Percentiles rank a stretch among this genome's conserved stretches.
Evolutionary conservation across 64 coral and sea anemone species (phyloP).

Genomic region (Trachythela sp.): DNA sequence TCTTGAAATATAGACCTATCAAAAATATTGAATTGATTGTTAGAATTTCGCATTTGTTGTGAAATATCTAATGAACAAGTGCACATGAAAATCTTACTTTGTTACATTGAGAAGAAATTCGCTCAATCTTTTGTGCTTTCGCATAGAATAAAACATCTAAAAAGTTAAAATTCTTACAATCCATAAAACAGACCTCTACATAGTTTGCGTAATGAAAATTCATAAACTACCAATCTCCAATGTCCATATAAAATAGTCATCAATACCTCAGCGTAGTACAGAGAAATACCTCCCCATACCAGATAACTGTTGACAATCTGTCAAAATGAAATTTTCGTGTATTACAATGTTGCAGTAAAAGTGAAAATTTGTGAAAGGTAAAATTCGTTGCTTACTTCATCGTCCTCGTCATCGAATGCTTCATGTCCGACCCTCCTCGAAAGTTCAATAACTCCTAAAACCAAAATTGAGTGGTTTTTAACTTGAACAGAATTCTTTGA

Average conservation of each 20-base stretch:
- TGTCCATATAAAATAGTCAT: neutral
- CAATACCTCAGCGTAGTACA: conserved; percentile 97
- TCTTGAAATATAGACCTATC: conserved; percentile 98
- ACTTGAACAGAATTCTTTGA: no score
- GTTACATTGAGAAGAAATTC: conserved; percentile 98
- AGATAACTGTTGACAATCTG: conserved; percentile 97
- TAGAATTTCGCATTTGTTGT: neutral
- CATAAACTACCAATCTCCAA: no score
- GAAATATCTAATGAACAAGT: neutral
- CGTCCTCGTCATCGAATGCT: conserved; percentile 96
- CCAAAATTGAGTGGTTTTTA: neutral
- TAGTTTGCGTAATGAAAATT: no score
- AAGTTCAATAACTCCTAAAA: conserved; percentile 90
- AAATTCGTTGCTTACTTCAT: conserved; percentile 47
- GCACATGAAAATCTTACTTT: conserved; percentile 39
- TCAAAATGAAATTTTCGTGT: neutral
- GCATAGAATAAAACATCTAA: conserved; percentile 96
- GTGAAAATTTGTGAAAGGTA: neutral
- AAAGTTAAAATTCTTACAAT: neutral
- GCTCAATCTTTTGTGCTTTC: conserved; percentile 81
- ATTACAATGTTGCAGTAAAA: no score
- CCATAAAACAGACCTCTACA: no score
- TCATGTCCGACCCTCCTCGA: conserved; percentile 83
- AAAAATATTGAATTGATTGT: neutral
- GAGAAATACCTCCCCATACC: conserved; percentile 94